Percentiles rank a stretch among this genome's conserved stretches.
These are phyloP conservation scores for Nomada hirtipes DNA, from an alignment of 2,888 invertebrate genomes.

Conservation along the genomic window DNA sequence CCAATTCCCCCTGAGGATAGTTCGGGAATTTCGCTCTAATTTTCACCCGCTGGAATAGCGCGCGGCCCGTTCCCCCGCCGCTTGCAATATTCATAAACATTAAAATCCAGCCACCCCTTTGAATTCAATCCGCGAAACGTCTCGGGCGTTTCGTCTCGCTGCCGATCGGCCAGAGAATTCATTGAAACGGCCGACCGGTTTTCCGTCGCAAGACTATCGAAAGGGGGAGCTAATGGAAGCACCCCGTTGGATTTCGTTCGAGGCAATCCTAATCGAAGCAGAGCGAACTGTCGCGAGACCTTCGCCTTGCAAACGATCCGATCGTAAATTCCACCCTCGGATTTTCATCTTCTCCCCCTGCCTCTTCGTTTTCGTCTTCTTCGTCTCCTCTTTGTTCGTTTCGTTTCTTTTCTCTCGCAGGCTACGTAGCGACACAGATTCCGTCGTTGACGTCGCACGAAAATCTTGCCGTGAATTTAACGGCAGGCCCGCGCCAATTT, in stretches of 20 bases:
- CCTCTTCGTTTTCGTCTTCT: too few species aligned
- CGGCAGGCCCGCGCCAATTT: conserved; percentile 60
- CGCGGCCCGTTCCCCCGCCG: neutral
- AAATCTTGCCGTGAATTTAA: conserved; percentile 49
- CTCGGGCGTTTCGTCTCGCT: neutral
- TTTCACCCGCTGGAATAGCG: neutral
- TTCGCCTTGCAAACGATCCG: conserved; percentile 15
- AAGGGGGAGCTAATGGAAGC: conserved; percentile 28
- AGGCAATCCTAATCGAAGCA: conserved; percentile 27
- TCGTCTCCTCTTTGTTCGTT: neutral
- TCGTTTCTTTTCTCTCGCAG: neutral
- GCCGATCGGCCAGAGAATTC: conserved; percentile 27
- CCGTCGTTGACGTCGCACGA: conserved; percentile 32
- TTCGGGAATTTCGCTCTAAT: conserved; percentile 32
- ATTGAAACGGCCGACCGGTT: conserved; percentile 44
- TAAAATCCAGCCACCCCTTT: conserved; percentile 5
- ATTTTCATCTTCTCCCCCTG: conserved; percentile 27
- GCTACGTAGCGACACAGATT: conserved; percentile 23
- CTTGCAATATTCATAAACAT: conserved; percentile 53
- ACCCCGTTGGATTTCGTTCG: conserved; percentile 23
- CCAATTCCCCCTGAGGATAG: conserved; percentile 44
- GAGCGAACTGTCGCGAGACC: conserved; percentile 20
- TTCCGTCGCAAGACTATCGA: neutral
- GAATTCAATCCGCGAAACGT: conserved; percentile 2
- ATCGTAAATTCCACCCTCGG: conserved; percentile 56